Evolutionary conservation across 2,797 vertebrate genomes (phyloP).

Genomic region (Nothura maculosa): DNA sequence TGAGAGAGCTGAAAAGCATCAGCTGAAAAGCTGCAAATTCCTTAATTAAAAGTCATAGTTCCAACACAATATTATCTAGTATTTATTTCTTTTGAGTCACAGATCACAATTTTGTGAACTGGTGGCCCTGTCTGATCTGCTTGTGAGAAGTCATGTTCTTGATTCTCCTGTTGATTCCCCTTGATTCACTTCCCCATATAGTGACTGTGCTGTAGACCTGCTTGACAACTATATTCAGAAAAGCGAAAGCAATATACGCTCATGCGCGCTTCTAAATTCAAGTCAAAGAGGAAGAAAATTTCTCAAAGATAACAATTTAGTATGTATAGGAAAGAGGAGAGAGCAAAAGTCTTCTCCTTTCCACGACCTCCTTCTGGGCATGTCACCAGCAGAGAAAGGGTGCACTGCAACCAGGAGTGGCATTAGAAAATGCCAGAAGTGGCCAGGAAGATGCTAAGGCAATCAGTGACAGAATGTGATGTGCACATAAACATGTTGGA

Average conservation of each 20-base stretch:
- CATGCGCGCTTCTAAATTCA: neutral
- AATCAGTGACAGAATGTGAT: neutral
- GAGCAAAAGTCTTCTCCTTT: neutral
- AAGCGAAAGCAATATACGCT: neutral
- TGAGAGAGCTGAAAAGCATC: constrained; percentile 8
- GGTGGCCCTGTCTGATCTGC: neutral
- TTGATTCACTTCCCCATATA: neutral
- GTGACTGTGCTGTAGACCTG: neutral
- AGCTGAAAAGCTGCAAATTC: constrained; percentile 8
- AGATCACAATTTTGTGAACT: neutral
- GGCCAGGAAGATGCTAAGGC: neutral
- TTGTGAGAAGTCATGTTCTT: neutral
- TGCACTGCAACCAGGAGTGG: neutral
- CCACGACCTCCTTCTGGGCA: neutral
- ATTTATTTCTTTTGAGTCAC: neutral
- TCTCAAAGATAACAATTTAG: neutral
- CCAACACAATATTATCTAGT: constrained; percentile 6
- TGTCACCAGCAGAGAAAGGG: neutral
- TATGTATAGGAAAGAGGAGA: neutral
- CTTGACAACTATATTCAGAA: neutral
- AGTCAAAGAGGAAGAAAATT: neutral
- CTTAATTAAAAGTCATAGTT: constrained; percentile 55
- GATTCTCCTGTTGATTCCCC: neutral
- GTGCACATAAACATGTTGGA: neutral
- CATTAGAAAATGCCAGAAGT: neutral